Percentiles rank a stretch among this genome's conserved stretches.
Evolutionary conservation across 2,888 invertebrate genomes (phyloP).

Genomic region (Agonopterix arenella): DNA sequence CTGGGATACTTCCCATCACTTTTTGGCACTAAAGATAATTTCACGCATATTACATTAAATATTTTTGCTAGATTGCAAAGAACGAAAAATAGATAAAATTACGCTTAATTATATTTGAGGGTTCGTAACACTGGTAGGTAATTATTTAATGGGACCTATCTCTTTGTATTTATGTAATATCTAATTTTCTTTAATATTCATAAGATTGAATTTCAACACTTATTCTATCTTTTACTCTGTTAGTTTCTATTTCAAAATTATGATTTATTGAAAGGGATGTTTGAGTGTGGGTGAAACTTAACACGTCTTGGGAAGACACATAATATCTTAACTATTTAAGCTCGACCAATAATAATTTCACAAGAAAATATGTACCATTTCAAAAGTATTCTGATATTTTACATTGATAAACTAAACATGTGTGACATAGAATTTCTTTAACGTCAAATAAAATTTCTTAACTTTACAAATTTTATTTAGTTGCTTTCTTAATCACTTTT

Average conservation of each 20-base stretch:
- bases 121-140: too few relatives aligned
- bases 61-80: too few relatives aligned
- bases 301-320: constrained; percentile 27
- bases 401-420: not conserved
- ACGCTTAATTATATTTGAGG: too few relatives aligned
- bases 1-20: too few relatives aligned
- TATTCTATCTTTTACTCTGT: constrained; percentile 4
- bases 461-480: not conserved
- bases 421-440: not conserved
- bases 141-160: constrained; percentile 5
- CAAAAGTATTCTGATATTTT: not conserved
- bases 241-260: not conserved
- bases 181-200: constrained; percentile 7
- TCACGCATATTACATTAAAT: too few relatives aligned
- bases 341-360: constrained; percentile 32
- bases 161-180: not conserved
- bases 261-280: constrained; percentile 3
- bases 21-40: too few relatives aligned
- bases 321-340: constrained; percentile 40
- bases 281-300: constrained; percentile 1
- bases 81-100: too few relatives aligned
- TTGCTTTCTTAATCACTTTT: constrained; percentile 23
- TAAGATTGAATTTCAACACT: constrained; percentile 11
- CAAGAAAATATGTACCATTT: not conserved
- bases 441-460: not conserved